Percentiles rank a stretch among this genome's conserved stretches.
Conservation (phyloP, 2,113 vertebrate species). For the Menidia beryllina region DNA sequence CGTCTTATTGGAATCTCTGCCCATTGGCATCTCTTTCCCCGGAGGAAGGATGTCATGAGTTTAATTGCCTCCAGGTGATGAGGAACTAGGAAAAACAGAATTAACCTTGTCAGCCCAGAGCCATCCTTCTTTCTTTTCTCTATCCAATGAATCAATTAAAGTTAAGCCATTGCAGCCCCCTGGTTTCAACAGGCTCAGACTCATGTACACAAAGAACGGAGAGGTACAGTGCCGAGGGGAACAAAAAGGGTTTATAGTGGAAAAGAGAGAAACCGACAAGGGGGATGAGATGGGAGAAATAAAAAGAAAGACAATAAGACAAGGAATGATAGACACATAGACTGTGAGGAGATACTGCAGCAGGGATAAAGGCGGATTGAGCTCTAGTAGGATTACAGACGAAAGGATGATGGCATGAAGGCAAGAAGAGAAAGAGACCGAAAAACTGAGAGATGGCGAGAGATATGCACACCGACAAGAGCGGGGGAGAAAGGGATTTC, state of each 20-base stretch:
- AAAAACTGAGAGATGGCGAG: slow-evolving; percentile 9
- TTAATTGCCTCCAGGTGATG: slow-evolving; percentile 75
- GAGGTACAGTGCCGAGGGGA: slow-evolving; percentile 40
- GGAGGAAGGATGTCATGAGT: slow-evolving; percentile 53
- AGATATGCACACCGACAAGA: neutral
- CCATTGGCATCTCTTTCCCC: slow-evolving; percentile 28
- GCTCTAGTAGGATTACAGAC: slow-evolving; percentile 40
- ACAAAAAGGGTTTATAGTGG: slow-evolving; percentile 37
- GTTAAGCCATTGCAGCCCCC: slow-evolving; percentile 64
- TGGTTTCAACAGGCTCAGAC: slow-evolving; percentile 62
- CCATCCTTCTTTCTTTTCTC: slow-evolving; percentile 42
- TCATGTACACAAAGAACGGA: slow-evolving; percentile 51
- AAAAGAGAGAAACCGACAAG: slow-evolving; percentile 16
- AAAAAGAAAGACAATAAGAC: slow-evolving; percentile 39
- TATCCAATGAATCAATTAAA: slow-evolving; percentile 77
- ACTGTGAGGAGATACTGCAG: slow-evolving; percentile 31
- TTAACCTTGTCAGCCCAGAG: slow-evolving; percentile 79
- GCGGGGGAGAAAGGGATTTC: neutral
- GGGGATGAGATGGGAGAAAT: slow-evolving; percentile 26
- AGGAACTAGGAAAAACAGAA: slow-evolving; percentile 75
- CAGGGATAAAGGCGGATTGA: slow-evolving; percentile 70
- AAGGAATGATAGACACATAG: slow-evolving; percentile 49
- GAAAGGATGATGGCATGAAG: slow-evolving; percentile 36
- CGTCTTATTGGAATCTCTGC: slow-evolving; percentile 20
- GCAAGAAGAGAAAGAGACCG: slow-evolving; percentile 9